Base-by-base conservation (phyloP, 2,888 invertebrate species). In the Quadroppia sp. region DNA sequence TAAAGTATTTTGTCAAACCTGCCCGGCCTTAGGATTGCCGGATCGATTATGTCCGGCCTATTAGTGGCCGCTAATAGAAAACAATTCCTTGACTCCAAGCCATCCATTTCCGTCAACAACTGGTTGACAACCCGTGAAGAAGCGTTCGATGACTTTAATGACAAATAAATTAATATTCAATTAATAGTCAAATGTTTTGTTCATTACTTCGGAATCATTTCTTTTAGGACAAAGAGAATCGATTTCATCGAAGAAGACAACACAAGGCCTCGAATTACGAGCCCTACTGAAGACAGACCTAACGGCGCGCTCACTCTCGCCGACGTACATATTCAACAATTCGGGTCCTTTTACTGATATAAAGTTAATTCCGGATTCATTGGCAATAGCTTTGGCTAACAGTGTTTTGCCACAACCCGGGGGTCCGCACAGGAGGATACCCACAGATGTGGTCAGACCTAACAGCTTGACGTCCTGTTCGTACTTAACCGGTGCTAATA, bases 281-380 rank as follows among this genome's bases (percentile, higher is more conserved):
- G 98, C 99, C 77, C 97, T 87, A 81, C 92, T 89, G 82, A 99
- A 99, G 80, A 94, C 94, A 30, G 92, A 90, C n/a, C 99, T 86
- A 0, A 99, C 95, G 0, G 96, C 96, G 79, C 92, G 87, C 83
- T 99, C 99, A 83, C 96, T 97, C 84, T 99, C 98, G 75, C 99
- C 99, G 23, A 99, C 95, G 83, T 98, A 99, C 98, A 98, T 99
- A 81, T 95, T 98, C 74, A 99, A 85, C 72, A 99, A 84, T 83
- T 99, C 99, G 0, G 99, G 98, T 20, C 99, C 99, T 84, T 98
- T 99, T 0, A 99, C 96, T 9, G 96, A 95, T 79, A 99, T 95
- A 80, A 99, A 99, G 84, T 98, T 99, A 53, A 99, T 92, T 42
- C 96, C 96, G 50, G 97, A 94, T 84, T 99, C 98, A 84, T 98